Conservation (phyloP, 1,140 invertebrate species). For the Apis laboriosa region DNA sequence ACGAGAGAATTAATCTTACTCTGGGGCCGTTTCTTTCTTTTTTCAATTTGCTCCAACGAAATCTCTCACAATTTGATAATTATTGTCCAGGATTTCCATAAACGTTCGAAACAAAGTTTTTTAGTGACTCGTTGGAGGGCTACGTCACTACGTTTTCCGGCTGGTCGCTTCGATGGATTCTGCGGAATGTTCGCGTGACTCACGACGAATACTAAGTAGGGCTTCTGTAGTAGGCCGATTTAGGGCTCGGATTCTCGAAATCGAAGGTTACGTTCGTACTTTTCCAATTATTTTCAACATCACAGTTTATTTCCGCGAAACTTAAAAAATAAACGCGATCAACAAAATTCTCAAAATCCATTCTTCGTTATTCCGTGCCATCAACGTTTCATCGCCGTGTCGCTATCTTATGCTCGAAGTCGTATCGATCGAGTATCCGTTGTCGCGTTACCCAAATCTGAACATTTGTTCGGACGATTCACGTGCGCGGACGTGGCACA, state of each 20-base stretch:
- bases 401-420: too few species aligned
- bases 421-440: too few species aligned
- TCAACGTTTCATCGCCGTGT: too few species aligned
- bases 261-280: not conserved
- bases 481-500: not conserved
- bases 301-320: too few species aligned
- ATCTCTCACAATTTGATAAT: too few species aligned
- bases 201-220: slow-evolving; percentile 34
- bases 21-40: too few species aligned
- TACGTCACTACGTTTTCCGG: slow-evolving; percentile 34
- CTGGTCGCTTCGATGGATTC: slow-evolving; percentile 28
- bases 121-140: slow-evolving; percentile 14
- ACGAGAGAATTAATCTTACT: not conserved
- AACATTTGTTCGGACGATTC: not conserved
- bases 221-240: slow-evolving; percentile 47
- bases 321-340: too few species aligned
- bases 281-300: too few species aligned
- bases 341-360: too few species aligned
- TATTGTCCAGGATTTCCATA: not conserved
- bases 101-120: slow-evolving; percentile 5
- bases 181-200: slow-evolving; percentile 50
- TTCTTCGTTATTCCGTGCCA: too few species aligned
- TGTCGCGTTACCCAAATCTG: not conserved
- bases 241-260: slow-evolving; percentile 8
- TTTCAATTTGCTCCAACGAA: not conserved